Percentiles rank a stretch among this genome's conserved stretches.
phyloP scores from a whole-genome alignment of 2,113 vertebrate genomes.

The Dissostichus mawsoni region DNA sequence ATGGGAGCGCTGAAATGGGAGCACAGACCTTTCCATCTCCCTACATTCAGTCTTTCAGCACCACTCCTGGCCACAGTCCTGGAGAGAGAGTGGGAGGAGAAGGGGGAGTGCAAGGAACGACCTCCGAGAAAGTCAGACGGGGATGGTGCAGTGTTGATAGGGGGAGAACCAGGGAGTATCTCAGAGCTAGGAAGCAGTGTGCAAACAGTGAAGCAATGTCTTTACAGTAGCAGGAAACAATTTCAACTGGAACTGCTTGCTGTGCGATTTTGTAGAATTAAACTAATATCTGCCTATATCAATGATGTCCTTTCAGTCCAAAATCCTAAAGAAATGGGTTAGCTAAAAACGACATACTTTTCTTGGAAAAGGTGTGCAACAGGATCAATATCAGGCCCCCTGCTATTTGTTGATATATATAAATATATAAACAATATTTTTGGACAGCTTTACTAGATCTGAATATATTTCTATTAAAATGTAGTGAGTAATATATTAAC shows the following conservation, averaged over 20 bases:
- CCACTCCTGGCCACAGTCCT: conserved; percentile 72
- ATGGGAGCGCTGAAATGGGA: conserved; percentile 70
- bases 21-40: conserved; percentile 66
- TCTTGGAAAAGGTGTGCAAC: neutral
- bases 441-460: neutral
- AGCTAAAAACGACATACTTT: neutral
- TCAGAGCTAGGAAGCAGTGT: conserved; percentile 26
- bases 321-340: neutral
- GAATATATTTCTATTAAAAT: neutral
- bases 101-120: conserved; percentile 36
- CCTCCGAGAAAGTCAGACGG: conserved; percentile 43
- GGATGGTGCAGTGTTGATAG: conserved; percentile 69
- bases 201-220: conserved; percentile 30
- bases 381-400: neutral
- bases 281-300: neutral
- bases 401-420: neutral
- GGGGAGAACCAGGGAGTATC: conserved; percentile 67
- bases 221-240: neutral
- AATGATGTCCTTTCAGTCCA: neutral
- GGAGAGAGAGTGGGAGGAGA: conserved; percentile 58
- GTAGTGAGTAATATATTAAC: neutral
- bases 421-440: neutral
- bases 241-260: conserved; percentile 9
- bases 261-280: conserved; percentile 2
- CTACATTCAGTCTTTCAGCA: conserved; percentile 83